Evolutionary conservation across 2,888 invertebrate species (phyloP).

Genomic region (Drosophila percnosoma): DNA sequence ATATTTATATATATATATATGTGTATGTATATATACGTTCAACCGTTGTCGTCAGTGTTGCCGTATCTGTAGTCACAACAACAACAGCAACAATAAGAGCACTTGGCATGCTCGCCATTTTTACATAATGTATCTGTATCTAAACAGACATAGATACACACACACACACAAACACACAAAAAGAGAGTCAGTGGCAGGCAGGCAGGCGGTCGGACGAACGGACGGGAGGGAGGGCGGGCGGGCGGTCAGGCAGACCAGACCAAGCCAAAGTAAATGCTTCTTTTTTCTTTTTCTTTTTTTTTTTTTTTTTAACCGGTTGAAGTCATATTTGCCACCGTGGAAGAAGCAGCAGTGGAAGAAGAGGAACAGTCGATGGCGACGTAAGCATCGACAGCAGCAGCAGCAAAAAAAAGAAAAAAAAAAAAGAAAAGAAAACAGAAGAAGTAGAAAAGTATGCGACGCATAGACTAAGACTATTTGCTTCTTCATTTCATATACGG

Average conservation of each 20-base stretch:
- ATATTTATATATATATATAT: not conserved
- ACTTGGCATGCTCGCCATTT: conserved; percentile 53
- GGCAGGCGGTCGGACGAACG: not conserved
- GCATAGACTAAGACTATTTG: not conserved
- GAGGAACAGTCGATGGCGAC: conserved; percentile 28
- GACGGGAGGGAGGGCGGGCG: not conserved
- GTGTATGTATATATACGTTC: conserved; percentile 3
- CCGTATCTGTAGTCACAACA: conserved; percentile 49
- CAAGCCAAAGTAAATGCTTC: conserved; percentile 58
- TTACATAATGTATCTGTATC: conserved; percentile 73
- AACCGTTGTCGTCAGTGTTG: conserved; percentile 38
- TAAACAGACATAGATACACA: conserved; percentile 52
- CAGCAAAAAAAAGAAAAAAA: conserved; percentile 1
- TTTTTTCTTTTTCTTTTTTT: conserved; percentile 21
- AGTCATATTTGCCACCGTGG: conserved; percentile 72
- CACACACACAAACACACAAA: conserved; percentile 13
- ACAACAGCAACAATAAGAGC: conserved; percentile 46
- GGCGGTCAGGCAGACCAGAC: conserved; percentile 18
- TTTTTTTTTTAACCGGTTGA: conserved; percentile 68
- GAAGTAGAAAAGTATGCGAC: conserved; percentile 16
- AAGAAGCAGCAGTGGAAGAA: conserved; percentile 16
- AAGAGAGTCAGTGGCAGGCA: conserved; percentile 17
- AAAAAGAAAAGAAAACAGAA: conserved; percentile 1
- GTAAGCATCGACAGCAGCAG: conserved; percentile 42
- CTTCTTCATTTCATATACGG: not conserved